phyloP scores from a whole-genome alignment of 1,140 invertebrate species.

The Scylla paramamosain region DNA sequence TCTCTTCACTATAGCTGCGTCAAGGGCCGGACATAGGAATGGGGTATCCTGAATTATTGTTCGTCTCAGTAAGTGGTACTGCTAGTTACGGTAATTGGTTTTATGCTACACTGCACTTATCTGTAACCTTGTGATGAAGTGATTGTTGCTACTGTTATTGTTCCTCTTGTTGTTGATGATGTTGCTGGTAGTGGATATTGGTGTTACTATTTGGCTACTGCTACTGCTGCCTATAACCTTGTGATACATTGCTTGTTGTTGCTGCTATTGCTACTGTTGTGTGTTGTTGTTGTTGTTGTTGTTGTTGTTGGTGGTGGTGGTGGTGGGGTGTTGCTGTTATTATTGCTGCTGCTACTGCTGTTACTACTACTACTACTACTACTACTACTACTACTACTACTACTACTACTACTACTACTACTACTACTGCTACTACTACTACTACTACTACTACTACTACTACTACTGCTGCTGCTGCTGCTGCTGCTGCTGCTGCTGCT shows the following conservation, averaged over 20 bases:
- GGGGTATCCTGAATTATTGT: not conserved
- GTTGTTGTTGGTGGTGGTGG: not conserved
- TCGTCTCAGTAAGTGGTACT: no score
- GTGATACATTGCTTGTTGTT: not conserved
- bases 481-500: constrained; percentile 7
- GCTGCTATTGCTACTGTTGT: not conserved
- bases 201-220: not conserved
- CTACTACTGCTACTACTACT: not conserved
- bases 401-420: not conserved
- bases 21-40: not conserved
- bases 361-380: not conserved
- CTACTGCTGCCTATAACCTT: not conserved
- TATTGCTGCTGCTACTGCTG: no score
- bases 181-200: no score
- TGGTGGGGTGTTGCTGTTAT: no score
- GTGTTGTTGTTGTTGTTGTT: not conserved
- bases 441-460: not conserved
- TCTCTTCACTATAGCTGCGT: no score
- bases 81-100: no score
- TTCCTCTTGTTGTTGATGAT: no score
- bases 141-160: no score
- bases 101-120: no score
- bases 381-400: not conserved
- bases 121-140: no score
- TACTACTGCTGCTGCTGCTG: not conserved